These are phyloP conservation scores for Tachysurus vachellii DNA, from an alignment of 2,113 vertebrate genomes.

Conservation along the genomic window DNA sequence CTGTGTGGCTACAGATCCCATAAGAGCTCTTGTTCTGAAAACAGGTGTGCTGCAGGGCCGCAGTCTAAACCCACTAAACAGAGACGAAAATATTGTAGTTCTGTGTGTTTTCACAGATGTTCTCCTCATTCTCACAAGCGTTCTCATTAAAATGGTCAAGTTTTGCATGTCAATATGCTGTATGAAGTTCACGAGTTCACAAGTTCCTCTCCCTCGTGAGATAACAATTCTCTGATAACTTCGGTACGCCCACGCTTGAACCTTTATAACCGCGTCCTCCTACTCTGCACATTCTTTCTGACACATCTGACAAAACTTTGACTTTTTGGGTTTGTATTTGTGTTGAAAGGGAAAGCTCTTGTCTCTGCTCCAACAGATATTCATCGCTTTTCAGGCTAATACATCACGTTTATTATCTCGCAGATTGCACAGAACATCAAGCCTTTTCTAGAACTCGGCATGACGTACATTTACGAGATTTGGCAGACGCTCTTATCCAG, in stretches of 20 bases:
- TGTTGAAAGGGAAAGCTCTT: neutral
- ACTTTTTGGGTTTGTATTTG: neutral
- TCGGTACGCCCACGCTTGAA: neutral
- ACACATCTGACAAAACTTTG: neutral
- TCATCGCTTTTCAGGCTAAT: neutral
- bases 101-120: neutral
- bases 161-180: neutral
- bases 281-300: constrained; percentile 1
- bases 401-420: neutral
- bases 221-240: neutral
- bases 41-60: neutral
- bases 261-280: neutral
- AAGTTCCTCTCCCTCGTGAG: neutral
- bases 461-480: neutral
- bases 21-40: neutral
- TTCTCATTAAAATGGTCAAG: neutral
- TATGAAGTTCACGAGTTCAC: neutral
- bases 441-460: neutral
- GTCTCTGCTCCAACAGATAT: neutral
- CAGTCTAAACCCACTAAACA: neutral
- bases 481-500: neutral
- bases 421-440: neutral
- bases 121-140: neutral
- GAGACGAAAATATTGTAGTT: neutral
- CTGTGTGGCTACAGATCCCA: neutral